A percentile compares a stretch with the other conserved stretches of the same genome.
Evolutionary conservation across 2,113 vertebrate species (phyloP).

Genomic region (Spilogale gracilis): DNA sequence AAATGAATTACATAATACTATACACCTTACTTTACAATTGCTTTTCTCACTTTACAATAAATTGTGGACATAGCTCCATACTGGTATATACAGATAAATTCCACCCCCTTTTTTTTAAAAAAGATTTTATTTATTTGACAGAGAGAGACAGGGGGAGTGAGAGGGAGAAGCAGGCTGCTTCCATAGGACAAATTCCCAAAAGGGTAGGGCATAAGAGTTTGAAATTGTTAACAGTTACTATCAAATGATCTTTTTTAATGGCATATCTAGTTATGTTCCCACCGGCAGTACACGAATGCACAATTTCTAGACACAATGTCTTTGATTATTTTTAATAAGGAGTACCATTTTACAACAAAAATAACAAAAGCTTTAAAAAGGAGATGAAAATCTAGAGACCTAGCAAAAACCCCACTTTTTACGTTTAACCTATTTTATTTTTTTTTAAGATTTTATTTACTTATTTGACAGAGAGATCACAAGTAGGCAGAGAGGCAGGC

Average conservation of each 20-base stretch:
- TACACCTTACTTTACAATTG: not conserved
- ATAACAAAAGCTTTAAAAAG: not conserved
- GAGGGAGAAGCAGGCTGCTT: too few relatives aligned
- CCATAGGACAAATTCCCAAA: not conserved
- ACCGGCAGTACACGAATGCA: not conserved
- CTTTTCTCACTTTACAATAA: not conserved
- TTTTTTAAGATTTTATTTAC: too few relatives aligned
- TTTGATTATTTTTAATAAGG: constrained; percentile 14
- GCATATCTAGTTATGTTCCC: not conserved
- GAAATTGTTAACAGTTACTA: not conserved
- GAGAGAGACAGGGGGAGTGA: too few relatives aligned
- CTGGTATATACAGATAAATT: not conserved
- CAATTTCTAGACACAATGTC: not conserved
- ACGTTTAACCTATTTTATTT: not conserved
- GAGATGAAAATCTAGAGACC: not conserved
- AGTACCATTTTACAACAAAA: not conserved
- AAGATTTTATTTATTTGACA: too few relatives aligned
- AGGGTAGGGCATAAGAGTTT: not conserved
- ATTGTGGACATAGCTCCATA: not conserved
- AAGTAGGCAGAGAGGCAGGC: too few relatives aligned
- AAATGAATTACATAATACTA: not conserved
- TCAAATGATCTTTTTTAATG: not conserved
- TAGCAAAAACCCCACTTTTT: not conserved
- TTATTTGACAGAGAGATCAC: too few relatives aligned
- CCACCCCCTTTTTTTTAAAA: too few relatives aligned